Conservation (phyloP, 2,113 vertebrate species). For the Leucopsar rothschildi region DNA sequence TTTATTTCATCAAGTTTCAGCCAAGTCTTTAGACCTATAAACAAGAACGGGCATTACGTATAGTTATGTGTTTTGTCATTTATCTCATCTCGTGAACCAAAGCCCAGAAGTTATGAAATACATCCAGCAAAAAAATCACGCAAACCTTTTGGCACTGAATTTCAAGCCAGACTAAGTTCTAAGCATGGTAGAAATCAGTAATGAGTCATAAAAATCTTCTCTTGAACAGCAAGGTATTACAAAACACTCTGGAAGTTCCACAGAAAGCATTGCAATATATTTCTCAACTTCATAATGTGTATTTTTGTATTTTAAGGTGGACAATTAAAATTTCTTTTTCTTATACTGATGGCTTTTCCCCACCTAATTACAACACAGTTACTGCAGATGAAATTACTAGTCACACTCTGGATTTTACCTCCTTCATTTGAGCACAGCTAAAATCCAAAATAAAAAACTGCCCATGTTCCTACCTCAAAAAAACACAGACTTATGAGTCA, state of each 20-base stretch:
- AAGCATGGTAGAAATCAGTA: background rate
- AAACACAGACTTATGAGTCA: background rate
- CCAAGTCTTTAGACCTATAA: background rate
- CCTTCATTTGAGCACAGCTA: background rate
- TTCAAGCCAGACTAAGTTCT: background rate
- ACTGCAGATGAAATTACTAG: background rate
- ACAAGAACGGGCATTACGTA: background rate
- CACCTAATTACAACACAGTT: background rate
- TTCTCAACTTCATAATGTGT: background rate
- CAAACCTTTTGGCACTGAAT: background rate
- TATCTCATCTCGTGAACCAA: background rate
- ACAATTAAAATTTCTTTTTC: background rate
- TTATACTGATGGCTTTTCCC: background rate
- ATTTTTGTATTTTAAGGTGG: background rate
- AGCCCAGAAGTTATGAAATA: background rate
- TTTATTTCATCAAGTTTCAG: background rate
- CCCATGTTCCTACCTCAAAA: background rate
- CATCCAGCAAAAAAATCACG: background rate
- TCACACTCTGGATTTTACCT: background rate
- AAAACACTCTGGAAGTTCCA: background rate
- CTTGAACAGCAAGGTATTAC: background rate
- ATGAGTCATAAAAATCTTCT: background rate
- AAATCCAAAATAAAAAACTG: background rate
- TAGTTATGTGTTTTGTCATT: background rate
- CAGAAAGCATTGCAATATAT: background rate